These are phyloP conservation scores for Drosophila colorata DNA, from an alignment of 2,888 invertebrate genomes.

Conservation along the genomic window DNA sequence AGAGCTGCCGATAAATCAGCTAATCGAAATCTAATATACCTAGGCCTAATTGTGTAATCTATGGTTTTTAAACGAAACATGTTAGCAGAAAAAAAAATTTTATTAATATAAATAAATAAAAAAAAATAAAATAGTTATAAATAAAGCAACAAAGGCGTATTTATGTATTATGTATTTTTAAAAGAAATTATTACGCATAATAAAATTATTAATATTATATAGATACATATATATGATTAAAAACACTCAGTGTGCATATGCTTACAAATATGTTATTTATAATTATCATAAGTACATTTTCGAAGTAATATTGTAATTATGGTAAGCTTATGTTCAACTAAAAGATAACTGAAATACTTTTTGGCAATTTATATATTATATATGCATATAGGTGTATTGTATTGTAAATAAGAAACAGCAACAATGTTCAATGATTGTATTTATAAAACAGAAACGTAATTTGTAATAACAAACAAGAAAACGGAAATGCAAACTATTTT, in stretches of 20 bases:
- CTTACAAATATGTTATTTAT: constrained; percentile 34
- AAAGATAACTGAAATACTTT: constrained; percentile 57
- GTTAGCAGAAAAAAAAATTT: constrained; percentile 35
- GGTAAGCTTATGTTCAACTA: constrained; percentile 58
- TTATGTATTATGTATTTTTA: constrained; percentile 78
- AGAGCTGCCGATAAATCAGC: constrained; percentile 29
- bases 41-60: constrained; percentile 65
- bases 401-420: constrained; percentile 39
- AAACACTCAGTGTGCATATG: constrained; percentile 30
- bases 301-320: constrained; percentile 63
- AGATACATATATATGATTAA: constrained; percentile 22
- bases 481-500: constrained; percentile 63
- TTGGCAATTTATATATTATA: constrained; percentile 59
- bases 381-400: constrained; percentile 25
- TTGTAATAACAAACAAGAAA: constrained; percentile 43
- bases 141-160: constrained; percentile 63
- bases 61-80: constrained; percentile 54
- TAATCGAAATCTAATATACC: constrained; percentile 34
- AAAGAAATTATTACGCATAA: constrained; percentile 68
- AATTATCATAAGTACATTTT: constrained; percentile 64
- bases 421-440: constrained; percentile 57
- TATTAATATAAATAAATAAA: constrained; percentile 33
- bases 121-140: constrained; percentile 35
- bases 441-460: constrained; percentile 38
- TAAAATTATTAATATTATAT: constrained; percentile 30